phyloP scores from a whole-genome alignment of 2,113 vertebrate species.

The Alligator mississippiensis region DNA sequence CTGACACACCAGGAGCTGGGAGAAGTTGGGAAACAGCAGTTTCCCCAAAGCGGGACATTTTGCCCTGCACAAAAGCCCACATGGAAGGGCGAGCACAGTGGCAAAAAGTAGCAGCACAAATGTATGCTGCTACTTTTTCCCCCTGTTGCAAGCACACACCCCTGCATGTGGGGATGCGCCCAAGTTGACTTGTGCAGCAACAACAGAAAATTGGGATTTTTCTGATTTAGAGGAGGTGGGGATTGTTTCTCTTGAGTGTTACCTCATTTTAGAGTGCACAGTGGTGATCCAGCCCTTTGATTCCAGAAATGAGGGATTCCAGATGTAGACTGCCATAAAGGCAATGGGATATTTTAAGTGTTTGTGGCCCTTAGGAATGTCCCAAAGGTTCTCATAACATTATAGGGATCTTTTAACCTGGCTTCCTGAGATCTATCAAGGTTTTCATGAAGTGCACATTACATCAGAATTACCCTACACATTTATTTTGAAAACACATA shows the following conservation, averaged over 20 bases:
- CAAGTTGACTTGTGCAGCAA: not conserved
- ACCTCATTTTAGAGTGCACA: not conserved
- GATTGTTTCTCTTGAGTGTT: not conserved
- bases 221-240: rapidly evolving
- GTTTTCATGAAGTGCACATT: not conserved
- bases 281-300: not conserved
- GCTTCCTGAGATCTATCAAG: not conserved
- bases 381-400: not conserved
- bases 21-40: no score
- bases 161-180: no score
- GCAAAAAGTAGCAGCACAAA: no score
- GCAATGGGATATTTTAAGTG: not conserved
- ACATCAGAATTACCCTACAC: not conserved
- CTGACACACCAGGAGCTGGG: no score
- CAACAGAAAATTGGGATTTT: not conserved
- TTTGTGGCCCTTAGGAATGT: rapidly evolving
- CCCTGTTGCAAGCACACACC: no score
- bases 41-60: no score
- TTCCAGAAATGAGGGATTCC: not conserved
- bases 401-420: not conserved
- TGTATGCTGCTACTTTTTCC: no score
- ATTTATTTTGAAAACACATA: not conserved
- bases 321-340: rapidly evolving
- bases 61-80: no score
- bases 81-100: no score